Conservation (phyloP, 2,888 invertebrate genomes). For the Electrophaes corylata region DNA sequence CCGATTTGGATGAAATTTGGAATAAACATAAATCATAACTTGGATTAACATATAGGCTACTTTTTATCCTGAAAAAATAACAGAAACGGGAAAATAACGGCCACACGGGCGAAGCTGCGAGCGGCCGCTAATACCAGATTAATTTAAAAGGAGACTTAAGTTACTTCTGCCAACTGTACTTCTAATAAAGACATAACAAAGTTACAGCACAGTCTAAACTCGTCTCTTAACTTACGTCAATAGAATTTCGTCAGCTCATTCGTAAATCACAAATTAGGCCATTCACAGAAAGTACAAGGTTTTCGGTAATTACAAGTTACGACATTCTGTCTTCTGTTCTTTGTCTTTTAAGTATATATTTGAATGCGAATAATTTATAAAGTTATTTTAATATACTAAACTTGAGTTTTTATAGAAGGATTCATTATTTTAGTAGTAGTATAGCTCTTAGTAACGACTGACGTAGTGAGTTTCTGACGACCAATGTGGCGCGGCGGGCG, state of each 20-base stretch:
- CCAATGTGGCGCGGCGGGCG: too few species aligned
- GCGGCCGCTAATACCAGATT: too few species aligned
- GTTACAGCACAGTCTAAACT: constrained; percentile 22
- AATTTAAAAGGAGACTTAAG: too few species aligned
- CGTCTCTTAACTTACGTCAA: constrained; percentile 30
- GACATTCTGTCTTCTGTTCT: constrained; percentile 32
- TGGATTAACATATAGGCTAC: too few species aligned
- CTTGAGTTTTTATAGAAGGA: not conserved
- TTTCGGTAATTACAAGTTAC: constrained; percentile 40
- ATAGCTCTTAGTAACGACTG: too few species aligned
- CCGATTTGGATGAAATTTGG: too few species aligned
- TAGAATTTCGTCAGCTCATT: constrained; percentile 30
- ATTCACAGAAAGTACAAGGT: constrained; percentile 40
- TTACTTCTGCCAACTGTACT: constrained; percentile 5
- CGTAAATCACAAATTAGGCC: constrained; percentile 39
- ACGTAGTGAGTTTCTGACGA: too few species aligned
- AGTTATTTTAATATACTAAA: constrained; percentile 2
- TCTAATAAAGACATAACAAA: constrained; percentile 14
- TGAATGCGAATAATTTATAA: constrained; percentile 29
- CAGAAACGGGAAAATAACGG: too few species aligned
- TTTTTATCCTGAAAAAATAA: too few species aligned
- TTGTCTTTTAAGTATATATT: constrained; percentile 42
- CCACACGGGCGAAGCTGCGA: too few species aligned
- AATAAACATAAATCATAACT: too few species aligned
- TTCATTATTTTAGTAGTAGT: not conserved